phyloP scores from a whole-genome alignment of 2,888 invertebrate species.

The Prosopocoilus inquinatus region DNA sequence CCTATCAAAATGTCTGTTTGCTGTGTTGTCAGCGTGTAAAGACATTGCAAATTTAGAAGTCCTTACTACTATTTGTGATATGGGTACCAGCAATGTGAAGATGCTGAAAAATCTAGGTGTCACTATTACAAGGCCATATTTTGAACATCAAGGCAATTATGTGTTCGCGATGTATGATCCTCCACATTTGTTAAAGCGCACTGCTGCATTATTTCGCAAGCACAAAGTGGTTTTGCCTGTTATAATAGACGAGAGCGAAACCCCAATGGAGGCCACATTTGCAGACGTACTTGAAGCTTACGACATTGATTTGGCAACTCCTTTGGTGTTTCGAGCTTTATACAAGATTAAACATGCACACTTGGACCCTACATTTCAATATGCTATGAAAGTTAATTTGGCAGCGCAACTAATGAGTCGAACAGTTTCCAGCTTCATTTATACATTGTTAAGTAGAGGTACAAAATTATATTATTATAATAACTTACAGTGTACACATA shows the following conservation, averaged over 20 bases:
- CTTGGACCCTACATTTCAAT: constrained; percentile 24
- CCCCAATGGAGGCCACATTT: too few relatives aligned
- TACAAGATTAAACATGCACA: constrained; percentile 17
- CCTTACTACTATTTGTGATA: constrained; percentile 8
- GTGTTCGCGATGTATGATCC: constrained; percentile 20
- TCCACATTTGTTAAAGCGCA: constrained; percentile 22
- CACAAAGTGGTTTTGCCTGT: constrained; percentile 19
- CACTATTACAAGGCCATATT: constrained; percentile 2
- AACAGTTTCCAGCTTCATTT: neutral
- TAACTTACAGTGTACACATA: neutral
- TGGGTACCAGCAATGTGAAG: constrained; percentile 7
- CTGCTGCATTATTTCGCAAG: constrained; percentile 18
- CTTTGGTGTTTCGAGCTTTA: neutral
- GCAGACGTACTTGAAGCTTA: neutral
- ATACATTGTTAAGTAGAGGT: constrained; percentile 1
- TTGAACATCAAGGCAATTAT: neutral
- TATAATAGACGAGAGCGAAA: neutral
- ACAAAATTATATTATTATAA: neutral
- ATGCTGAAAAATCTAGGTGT: constrained; percentile 7
- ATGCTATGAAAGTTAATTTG: constrained; percentile 30
- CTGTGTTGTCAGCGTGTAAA: neutral
- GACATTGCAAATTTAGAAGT: neutral
- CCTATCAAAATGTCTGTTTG: neutral
- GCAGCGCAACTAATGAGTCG: constrained; percentile 27
- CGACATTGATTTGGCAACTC: neutral